Evolutionary conservation across 2,888 invertebrate species (phyloP).

Genomic region (Lacanobia oleracea): DNA sequence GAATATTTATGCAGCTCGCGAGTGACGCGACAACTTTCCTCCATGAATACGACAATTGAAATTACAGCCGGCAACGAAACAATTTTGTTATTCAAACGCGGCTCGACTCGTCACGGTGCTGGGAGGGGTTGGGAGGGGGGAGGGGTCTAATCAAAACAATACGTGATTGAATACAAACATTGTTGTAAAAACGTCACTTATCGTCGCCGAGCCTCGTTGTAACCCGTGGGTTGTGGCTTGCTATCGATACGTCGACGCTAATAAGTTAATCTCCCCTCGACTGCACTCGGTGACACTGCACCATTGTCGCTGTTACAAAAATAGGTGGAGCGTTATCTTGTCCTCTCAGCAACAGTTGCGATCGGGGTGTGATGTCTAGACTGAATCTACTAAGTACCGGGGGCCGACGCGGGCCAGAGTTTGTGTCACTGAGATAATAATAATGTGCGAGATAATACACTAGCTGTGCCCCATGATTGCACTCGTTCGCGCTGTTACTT

Average conservation of each 20-base stretch:
- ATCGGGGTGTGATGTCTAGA: neutral
- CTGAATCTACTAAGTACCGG: neutral
- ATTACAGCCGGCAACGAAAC: slow-evolving; percentile 68
- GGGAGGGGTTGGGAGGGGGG: neutral
- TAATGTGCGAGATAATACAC: neutral
- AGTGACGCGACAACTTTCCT: slow-evolving; percentile 69
- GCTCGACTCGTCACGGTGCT: neutral
- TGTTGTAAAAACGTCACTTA: slow-evolving; percentile 41
- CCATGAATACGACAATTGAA: slow-evolving; percentile 76
- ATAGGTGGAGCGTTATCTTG: neutral
- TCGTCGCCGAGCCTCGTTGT: neutral
- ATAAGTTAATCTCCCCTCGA: slow-evolving; percentile 21
- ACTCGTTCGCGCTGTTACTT: no score
- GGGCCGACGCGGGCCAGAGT: neutral
- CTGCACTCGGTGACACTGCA: neutral
- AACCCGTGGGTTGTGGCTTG: neutral
- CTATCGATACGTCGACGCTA: slow-evolving; percentile 11
- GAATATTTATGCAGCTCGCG: slow-evolving; percentile 71
- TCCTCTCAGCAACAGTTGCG: neutral
- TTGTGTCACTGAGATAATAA: neutral
- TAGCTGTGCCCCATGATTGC: neutral
- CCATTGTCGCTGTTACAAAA: neutral
- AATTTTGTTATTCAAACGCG: slow-evolving; percentile 67
- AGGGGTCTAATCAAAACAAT: slow-evolving; percentile 60
- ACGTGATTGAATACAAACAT: slow-evolving; percentile 69